These are phyloP conservation scores for Coptodon rendalli DNA, from an alignment of 2,113 vertebrate species.

Conservation along the genomic window DNA sequence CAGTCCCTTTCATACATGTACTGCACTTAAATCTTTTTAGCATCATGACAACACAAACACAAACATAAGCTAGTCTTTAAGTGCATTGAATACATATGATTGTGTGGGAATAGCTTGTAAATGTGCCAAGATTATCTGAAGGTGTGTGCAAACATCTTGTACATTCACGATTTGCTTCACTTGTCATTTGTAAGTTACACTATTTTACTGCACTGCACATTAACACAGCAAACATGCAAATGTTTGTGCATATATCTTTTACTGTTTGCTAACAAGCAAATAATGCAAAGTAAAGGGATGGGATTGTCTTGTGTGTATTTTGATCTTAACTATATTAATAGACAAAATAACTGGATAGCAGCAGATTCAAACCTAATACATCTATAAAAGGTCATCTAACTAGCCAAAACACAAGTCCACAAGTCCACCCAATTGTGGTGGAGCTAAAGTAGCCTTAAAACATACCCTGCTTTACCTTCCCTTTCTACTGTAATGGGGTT, in stretches of 20 bases:
- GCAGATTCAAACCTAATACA: not conserved
- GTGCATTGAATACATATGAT: not conserved
- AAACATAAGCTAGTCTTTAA: not conserved
- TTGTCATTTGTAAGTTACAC: not conserved
- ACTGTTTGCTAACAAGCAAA: not conserved
- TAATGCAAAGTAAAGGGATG: not conserved
- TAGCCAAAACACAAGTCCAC: not conserved
- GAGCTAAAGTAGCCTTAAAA: not conserved
- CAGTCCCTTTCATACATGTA: not conserved
- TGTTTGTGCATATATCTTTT: not conserved
- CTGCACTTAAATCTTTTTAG: not conserved
- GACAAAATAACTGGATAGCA: not conserved
- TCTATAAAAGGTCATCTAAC: not conserved
- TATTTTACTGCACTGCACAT: not conserved
- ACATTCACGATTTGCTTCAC: not conserved
- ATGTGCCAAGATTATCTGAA: not conserved
- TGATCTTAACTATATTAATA: not conserved
- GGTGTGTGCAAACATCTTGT: not conserved
- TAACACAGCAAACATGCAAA: not conserved
- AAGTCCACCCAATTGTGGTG: not conserved
- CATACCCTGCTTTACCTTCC: not conserved
- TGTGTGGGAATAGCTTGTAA: not conserved
- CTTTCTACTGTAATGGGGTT: not conserved
- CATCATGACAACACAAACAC: not conserved
- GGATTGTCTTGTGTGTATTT: not conserved